Evolutionary conservation across 2,888 invertebrate species (phyloP).

Genomic region (Torymus tubicola): DNA sequence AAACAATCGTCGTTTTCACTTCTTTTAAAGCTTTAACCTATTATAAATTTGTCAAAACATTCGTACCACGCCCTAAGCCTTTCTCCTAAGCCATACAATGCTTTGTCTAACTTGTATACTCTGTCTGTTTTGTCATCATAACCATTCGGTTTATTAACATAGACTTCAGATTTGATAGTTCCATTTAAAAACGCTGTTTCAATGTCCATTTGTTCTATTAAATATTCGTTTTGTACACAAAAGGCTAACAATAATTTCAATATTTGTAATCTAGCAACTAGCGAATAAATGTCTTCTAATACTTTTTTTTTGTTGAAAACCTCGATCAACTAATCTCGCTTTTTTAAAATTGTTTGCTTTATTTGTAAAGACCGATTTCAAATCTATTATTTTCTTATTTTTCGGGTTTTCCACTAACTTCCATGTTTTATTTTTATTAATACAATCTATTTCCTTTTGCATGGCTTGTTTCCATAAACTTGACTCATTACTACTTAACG

Average conservation of each 20-base stretch:
- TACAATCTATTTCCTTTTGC: slow-evolving; percentile 45
- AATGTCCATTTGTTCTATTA: slow-evolving; percentile 56
- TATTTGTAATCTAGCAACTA: slow-evolving; percentile 41
- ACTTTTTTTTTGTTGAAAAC: slow-evolving; percentile 52
- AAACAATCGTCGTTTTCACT: slow-evolving; percentile 16
- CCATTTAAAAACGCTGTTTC: not conserved
- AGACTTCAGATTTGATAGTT: not conserved
- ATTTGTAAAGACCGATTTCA: slow-evolving; percentile 42
- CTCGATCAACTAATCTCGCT: slow-evolving; percentile 45
- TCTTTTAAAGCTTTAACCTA: not conserved
- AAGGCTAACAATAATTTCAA: slow-evolving; percentile 44
- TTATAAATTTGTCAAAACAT: not conserved
- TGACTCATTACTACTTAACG: not conserved
- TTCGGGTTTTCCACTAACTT: slow-evolving; percentile 35
- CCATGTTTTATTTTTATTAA: slow-evolving; percentile 53
- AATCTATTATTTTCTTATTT: slow-evolving; percentile 36
- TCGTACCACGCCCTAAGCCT: slow-evolving; percentile 18
- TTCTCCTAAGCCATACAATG: too few relatives aligned
- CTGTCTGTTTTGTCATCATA: too few relatives aligned
- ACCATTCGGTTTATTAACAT: too few relatives aligned
- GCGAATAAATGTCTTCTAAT: slow-evolving; percentile 34
- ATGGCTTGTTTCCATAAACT: not conserved
- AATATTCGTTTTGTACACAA: slow-evolving; percentile 45
- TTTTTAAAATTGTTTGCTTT: slow-evolving; percentile 28
- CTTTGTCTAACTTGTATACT: too few relatives aligned